These are phyloP conservation scores for Oophaga sylvatica DNA, from an alignment of 2,797 vertebrate genomes.

Conservation along the genomic window DNA sequence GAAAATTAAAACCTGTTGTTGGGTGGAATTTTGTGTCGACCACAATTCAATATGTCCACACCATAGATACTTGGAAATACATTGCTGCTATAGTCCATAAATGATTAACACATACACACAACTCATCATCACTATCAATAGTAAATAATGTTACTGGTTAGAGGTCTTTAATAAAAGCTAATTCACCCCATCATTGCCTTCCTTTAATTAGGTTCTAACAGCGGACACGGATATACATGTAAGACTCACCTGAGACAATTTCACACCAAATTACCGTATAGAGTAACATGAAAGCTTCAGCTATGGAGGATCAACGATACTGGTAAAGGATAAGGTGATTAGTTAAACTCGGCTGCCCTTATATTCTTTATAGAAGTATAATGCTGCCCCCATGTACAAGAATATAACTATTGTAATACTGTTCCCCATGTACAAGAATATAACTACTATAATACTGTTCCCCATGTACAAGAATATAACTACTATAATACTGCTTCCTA, in stretches of 20 bases:
- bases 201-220: neutral
- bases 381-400: too few species aligned
- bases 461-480: too few species aligned
- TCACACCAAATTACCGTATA: neutral
- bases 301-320: neutral
- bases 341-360: neutral
- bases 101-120: too few species aligned
- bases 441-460: neutral
- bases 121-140: too few species aligned
- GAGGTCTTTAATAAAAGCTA: too few species aligned
- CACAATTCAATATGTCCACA: neutral
- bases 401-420: neutral
- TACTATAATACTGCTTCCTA: too few species aligned
- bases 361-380: too few species aligned
- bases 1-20: neutral
- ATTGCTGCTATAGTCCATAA: neutral
- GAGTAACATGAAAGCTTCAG: neutral
- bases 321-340: neutral
- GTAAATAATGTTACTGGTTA: neutral
- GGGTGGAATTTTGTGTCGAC: neutral
- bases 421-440: neutral
- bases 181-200: neutral
- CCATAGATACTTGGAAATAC: neutral
- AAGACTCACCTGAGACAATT: neutral
- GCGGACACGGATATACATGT: neutral